Percentiles rank a stretch among this genome's conserved stretches.
Conservation (phyloP, 2,888 invertebrate species). For the Tetanocera ferruginea region DNA sequence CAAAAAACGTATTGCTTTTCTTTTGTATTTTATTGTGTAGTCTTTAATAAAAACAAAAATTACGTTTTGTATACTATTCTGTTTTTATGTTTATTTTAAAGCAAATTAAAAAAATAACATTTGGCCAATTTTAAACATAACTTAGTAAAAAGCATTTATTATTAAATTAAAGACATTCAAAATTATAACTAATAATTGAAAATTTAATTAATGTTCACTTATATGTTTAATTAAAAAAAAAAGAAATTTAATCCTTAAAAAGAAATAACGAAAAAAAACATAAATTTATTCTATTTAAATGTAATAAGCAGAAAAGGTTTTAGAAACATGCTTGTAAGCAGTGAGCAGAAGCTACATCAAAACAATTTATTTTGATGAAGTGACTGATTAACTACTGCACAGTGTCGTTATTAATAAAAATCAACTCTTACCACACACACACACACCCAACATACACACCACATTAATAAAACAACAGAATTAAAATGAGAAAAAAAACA, state of each 20-base stretch:
- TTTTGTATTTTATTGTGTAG: conserved; percentile 26
- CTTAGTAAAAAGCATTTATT: background rate
- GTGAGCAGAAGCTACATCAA: background rate
- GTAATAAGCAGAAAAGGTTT: conserved; percentile 10
- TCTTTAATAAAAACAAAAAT: background rate
- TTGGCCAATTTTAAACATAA: conserved; percentile 21
- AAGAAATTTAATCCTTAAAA: background rate
- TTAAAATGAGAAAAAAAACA: background rate
- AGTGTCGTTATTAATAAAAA: background rate
- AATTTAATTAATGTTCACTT: background rate
- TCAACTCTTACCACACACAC: background rate
- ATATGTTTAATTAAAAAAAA: background rate
- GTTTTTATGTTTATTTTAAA: conserved; percentile 1
- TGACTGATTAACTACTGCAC: background rate
- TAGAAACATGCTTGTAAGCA: background rate
- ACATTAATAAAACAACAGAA: background rate
- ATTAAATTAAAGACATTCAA: conserved; percentile 15
- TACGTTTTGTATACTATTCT: conserved; percentile 10
- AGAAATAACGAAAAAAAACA: background rate
- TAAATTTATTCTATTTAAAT: conserved; percentile 18
- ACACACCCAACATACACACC: background rate
- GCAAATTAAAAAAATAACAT: conserved; percentile 3
- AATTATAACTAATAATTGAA: conserved; percentile 1
- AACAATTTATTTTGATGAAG: conserved; percentile 17
- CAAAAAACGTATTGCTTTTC: conserved; percentile 15